A percentile compares a stretch with the other conserved stretches of the same genome.
Conservation (phyloP, 2,113 vertebrate species). For the Perca flavescens region DNA sequence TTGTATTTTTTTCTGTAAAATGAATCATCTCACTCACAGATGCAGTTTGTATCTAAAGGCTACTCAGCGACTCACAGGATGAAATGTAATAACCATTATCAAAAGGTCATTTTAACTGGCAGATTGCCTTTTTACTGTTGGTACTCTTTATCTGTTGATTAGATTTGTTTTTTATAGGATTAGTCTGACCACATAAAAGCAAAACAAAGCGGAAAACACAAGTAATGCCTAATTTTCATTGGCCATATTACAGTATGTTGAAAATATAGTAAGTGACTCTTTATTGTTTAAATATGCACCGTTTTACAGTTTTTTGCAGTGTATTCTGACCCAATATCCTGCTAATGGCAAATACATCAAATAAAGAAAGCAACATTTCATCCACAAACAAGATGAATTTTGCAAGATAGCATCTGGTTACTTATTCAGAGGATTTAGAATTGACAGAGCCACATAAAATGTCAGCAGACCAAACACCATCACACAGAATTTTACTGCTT, state of each 20-base stretch:
- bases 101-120: not conserved
- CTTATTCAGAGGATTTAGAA: not conserved
- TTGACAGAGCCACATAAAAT: not conserved
- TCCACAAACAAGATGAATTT: not conserved
- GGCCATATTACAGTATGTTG: not conserved
- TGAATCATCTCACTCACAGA: not conserved
- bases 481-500: not conserved
- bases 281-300: not conserved
- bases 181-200: not conserved
- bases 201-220: not conserved
- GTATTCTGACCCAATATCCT: not conserved
- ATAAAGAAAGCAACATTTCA: not conserved
- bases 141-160: not conserved
- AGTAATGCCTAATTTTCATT: not conserved
- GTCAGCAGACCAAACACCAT: not conserved
- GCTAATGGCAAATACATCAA: not conserved
- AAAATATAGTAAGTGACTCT: not conserved
- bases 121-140: constrained; percentile 4
- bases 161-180: not conserved
- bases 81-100: not conserved
- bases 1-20: not conserved
- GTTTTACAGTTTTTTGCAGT: not conserved
- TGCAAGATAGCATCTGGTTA: not conserved
- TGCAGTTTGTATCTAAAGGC: constrained; percentile 7
- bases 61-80: not conserved